phyloP scores from a whole-genome alignment of 1,140 invertebrate species.

The Physella acuta region DNA sequence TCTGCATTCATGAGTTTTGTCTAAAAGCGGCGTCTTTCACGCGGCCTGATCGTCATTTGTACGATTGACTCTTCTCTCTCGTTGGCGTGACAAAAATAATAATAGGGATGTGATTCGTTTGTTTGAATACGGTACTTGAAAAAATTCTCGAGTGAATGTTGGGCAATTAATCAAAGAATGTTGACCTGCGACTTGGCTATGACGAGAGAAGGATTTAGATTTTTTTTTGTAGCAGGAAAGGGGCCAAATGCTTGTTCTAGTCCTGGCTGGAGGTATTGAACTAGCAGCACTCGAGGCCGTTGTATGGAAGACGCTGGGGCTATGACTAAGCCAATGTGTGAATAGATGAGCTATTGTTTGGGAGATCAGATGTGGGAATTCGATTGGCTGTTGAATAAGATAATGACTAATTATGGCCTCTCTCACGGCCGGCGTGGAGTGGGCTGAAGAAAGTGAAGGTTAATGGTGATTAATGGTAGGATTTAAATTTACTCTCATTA shows the following conservation, averaged over 20 bases:
- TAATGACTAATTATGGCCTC: constrained; percentile 4
- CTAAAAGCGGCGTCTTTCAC: not conserved
- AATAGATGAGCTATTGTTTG: not conserved
- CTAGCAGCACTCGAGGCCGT: too few species aligned
- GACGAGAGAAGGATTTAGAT: not conserved
- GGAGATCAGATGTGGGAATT: not conserved
- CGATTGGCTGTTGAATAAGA: constrained; percentile 22
- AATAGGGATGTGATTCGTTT: not conserved
- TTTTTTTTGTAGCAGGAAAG: too few species aligned
- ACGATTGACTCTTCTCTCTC: not conserved
- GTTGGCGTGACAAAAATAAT: constrained; percentile 15
- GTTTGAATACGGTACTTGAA: too few species aligned
- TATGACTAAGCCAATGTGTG: too few species aligned
- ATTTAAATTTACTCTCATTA: not conserved
- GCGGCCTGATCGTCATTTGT: not conserved
- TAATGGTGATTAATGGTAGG: constrained; percentile 12
- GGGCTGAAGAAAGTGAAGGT: not conserved
- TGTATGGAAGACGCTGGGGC: too few species aligned
- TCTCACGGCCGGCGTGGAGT: not conserved
- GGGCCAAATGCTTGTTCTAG: too few species aligned
- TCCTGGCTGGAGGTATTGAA: too few species aligned
- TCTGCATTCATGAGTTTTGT: not conserved
- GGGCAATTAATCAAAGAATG: constrained; percentile 15
- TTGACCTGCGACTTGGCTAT: not conserved
- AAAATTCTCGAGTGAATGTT: not conserved